phyloP scores from a whole-genome alignment of 2,113 vertebrate genomes.

The Coturnix japonica region DNA sequence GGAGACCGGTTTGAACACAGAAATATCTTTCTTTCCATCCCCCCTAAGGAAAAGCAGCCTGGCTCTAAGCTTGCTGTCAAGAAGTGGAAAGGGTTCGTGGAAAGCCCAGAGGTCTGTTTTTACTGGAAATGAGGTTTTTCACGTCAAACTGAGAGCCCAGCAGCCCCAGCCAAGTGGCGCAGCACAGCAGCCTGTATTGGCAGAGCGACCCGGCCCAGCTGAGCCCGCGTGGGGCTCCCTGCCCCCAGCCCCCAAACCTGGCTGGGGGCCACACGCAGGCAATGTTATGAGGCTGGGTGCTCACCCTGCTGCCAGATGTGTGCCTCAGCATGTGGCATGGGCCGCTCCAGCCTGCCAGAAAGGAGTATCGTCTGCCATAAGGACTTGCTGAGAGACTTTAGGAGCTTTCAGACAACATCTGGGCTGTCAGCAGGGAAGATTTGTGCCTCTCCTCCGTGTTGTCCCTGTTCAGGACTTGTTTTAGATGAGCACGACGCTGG shows the following conservation, averaged over 20 bases:
- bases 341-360: neutral
- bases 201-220: neutral
- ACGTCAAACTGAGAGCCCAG: constrained; percentile 35
- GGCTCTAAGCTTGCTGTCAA: constrained; percentile 7
- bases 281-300: neutral
- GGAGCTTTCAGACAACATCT: neutral
- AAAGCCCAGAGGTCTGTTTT: constrained; percentile 60
- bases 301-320: neutral
- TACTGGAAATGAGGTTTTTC: constrained; percentile 68
- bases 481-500: neutral
- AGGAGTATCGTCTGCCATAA: fast-evolving
- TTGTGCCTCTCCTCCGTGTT: neutral
- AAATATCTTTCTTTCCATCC: neutral
- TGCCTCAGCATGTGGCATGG: fast-evolving
- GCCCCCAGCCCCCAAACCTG: neutral
- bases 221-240: constrained; percentile 4
- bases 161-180: neutral
- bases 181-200: constrained; percentile 39
- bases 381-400: neutral
- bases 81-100: constrained; percentile 39
- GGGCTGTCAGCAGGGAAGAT: neutral
- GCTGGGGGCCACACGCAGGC: neutral
- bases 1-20: neutral
- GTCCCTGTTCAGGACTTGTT: neutral
- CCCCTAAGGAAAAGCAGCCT: neutral